Evolutionary conservation across 2,113 vertebrate genomes (phyloP).

Genomic region (Brienomyrus longianalis): DNA sequence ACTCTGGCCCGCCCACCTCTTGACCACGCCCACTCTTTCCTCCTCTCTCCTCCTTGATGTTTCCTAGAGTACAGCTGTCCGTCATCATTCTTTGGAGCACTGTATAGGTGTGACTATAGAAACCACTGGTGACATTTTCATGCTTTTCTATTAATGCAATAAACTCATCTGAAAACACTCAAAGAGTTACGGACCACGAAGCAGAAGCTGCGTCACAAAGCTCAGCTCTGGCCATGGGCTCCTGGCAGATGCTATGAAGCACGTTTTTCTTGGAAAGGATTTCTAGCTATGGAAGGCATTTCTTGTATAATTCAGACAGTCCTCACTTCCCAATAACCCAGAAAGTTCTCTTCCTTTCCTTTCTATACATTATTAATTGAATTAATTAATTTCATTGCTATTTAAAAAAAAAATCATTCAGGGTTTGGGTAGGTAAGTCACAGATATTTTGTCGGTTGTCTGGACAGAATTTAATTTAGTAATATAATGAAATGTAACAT

Average conservation of each 20-base stretch:
- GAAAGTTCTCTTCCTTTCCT: not conserved
- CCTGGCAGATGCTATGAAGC: not conserved
- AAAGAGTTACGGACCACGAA: not conserved
- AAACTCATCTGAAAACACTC: not conserved
- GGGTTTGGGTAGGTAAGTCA: not conserved
- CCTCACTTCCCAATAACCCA: not conserved
- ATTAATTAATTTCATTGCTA: not conserved
- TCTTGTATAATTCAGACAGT: not conserved
- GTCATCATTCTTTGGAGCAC: not conserved
- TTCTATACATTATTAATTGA: not conserved
- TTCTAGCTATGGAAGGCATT: not conserved
- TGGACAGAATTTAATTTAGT: not conserved
- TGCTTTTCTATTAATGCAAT: not conserved
- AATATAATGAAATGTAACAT: not conserved
- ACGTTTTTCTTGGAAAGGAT: not conserved
- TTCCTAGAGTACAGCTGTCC: not conserved
- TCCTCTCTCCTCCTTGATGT: not conserved
- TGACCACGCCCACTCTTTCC: not conserved
- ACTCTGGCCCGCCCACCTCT: not conserved
- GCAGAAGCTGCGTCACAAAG: not conserved
- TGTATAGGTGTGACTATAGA: not conserved
- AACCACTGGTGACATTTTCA: not conserved
- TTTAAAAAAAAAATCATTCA: not conserved
- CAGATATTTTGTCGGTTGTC: not conserved
- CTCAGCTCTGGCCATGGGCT: not conserved